These are phyloP conservation scores for Oryctolagus cuniculus DNA, from an alignment of 2,113 vertebrate genomes.

Conservation along the genomic window mOryCun1.1 NC_091433.1:177576001-177576500, in stretches of 20 bases:
- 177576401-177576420: neutral
- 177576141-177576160: conserved; percentile 5
- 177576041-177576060: neutral
- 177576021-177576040: neutral
- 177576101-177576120: conserved; percentile 48
- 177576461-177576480: neutral
- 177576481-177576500: neutral
- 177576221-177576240: conserved; percentile 38
- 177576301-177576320: neutral
- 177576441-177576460: neutral
- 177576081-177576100: neutral
- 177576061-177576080: neutral
- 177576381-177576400: neutral
- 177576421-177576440: neutral
- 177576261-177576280: neutral
- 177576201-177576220: conserved; percentile 34
- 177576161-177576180: conserved; percentile 53
- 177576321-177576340: neutral
- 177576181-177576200: conserved; percentile 49
- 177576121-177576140: conserved; percentile 56
- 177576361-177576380: neutral
- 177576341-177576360: neutral
- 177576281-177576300: neutral
- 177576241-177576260: conserved; percentile 49
- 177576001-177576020: neutral